Conservation (phyloP, 2,797 vertebrate genomes). For the Microhierax caerulescens region DNA sequence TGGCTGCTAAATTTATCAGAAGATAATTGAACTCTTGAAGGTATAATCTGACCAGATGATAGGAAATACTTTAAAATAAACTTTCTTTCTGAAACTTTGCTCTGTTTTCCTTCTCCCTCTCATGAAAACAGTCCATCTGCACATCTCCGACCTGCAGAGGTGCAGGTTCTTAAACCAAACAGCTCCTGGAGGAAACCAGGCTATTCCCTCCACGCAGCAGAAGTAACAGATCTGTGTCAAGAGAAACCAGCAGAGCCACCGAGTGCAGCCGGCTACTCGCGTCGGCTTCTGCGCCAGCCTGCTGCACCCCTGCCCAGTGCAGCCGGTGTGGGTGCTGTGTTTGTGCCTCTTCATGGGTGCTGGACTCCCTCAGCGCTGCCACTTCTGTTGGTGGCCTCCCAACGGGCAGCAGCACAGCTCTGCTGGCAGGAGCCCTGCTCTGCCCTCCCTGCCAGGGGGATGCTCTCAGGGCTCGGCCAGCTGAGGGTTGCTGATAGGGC, state of each 20-base stretch:
- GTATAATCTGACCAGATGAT: neutral
- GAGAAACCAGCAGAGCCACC: neutral
- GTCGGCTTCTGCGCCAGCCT: neutral
- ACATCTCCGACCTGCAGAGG: neutral
- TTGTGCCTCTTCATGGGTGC: rapidly evolving
- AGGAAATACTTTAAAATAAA: slow-evolving; percentile 44
- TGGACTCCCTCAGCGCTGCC: rapidly evolving
- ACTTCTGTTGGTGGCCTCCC: neutral
- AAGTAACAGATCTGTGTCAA: neutral
- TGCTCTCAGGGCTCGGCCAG: neutral
- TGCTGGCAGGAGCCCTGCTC: neutral
- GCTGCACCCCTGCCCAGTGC: rapidly evolving
- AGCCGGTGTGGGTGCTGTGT: rapidly evolving
- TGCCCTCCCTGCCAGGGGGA: neutral
- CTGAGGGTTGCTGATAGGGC: neutral
- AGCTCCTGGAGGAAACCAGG: neutral
- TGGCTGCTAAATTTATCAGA: slow-evolving; percentile 42
- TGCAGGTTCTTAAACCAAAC: slow-evolving; percentile 16
- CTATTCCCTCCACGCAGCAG: neutral
- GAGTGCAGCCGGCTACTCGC: neutral
- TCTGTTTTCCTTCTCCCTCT: neutral
- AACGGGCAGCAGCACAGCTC: rapidly evolving
- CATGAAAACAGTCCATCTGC: neutral
- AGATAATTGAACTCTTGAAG: slow-evolving; percentile 51
- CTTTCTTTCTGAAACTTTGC: neutral